These are phyloP conservation scores for Zele albiditarsus DNA, from an alignment of 2,888 invertebrate species.

Conservation along the genomic window DNA sequence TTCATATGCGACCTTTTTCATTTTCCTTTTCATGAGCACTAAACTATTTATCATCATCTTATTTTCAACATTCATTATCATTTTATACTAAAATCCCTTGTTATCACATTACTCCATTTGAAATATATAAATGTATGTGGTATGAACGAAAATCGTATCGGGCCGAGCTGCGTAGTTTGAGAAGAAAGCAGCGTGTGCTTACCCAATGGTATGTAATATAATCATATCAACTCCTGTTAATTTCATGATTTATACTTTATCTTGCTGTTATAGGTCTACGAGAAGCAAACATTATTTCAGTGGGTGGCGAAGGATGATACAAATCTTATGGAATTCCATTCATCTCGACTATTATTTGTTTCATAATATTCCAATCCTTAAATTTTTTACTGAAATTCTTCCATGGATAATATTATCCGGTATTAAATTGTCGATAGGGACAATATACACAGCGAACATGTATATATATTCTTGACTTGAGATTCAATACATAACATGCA, in stretches of 20 bases:
- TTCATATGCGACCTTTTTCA: constrained; percentile 19
- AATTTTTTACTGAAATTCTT: not conserved
- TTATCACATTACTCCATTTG: not conserved
- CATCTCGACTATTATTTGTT: constrained; percentile 4
- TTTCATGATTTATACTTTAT: constrained; percentile 67
- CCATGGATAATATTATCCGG: not conserved
- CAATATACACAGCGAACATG: not conserved
- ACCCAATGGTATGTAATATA: constrained; percentile 42
- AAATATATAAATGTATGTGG: not conserved
- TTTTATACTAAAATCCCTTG: not conserved
- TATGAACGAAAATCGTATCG: not conserved
- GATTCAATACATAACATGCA: not conserved
- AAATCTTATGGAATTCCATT: constrained; percentile 54
- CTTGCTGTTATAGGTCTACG: constrained; percentile 66
- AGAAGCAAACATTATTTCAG: constrained; percentile 62
- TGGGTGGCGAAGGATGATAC: constrained; percentile 58
- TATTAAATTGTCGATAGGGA: not conserved
- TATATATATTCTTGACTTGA: not conserved
- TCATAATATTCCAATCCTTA: not conserved
- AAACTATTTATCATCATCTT: not conserved
- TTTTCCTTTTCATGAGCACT: not conserved
- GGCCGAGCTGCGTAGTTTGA: not conserved
- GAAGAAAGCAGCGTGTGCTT: constrained; percentile 10
- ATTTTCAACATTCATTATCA: not conserved
- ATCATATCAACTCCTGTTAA: constrained; percentile 28